These are phyloP conservation scores for Phoenicopterus ruber DNA, from an alignment of 2,113 vertebrate species.

Conservation along the genomic window DNA sequence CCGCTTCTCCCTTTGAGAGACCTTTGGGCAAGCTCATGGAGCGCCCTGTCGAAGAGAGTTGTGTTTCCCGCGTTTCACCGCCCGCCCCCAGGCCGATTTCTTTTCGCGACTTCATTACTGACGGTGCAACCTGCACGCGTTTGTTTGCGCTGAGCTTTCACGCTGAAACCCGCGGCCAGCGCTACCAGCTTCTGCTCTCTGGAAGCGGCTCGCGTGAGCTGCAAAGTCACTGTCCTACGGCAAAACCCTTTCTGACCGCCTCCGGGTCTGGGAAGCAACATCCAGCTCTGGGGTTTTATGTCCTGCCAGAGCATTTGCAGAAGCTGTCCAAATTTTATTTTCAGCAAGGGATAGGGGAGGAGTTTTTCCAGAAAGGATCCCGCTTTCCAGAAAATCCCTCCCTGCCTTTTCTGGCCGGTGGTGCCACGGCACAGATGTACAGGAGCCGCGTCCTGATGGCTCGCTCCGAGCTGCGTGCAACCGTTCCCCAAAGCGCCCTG, in stretches of 20 bases:
- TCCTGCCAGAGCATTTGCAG: background rate
- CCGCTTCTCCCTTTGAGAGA: background rate
- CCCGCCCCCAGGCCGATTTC: background rate
- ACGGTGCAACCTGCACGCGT: background rate
- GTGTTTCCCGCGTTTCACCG: background rate
- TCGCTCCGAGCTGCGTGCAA: rapidly evolving
- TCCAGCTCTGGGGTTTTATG: too few species aligned
- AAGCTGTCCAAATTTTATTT: background rate
- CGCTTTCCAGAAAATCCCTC: background rate
- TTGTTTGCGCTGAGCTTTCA: background rate
- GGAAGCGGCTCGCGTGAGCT: background rate
- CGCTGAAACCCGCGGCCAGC: background rate
- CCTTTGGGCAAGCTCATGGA: background rate
- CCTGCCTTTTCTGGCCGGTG: background rate
- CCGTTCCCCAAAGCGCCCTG: background rate
- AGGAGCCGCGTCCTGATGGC: background rate
- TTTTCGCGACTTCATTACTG: background rate
- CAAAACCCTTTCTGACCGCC: background rate
- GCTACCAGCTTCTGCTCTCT: background rate
- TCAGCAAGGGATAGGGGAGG: background rate
- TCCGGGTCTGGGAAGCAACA: background rate
- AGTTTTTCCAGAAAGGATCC: background rate
- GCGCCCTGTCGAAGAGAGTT: background rate
- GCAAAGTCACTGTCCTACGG: too few species aligned
- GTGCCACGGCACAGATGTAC: rapidly evolving